Evolutionary conservation across 2,113 vertebrate species (phyloP).

Genomic region (Danionella cerebrum): DNA sequence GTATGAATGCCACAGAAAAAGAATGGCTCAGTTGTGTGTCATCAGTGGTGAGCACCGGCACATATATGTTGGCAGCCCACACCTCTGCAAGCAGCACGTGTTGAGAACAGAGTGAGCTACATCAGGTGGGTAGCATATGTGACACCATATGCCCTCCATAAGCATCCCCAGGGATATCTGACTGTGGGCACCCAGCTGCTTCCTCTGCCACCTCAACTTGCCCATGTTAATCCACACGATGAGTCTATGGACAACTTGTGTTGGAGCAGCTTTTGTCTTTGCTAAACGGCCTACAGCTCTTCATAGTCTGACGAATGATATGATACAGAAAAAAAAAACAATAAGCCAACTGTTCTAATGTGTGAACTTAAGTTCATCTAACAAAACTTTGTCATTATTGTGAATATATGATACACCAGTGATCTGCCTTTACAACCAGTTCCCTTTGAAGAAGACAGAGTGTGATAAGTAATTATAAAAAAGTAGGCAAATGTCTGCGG

Average conservation of each 20-base stretch:
- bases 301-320: too few relatives aligned
- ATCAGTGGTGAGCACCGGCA: not conserved
- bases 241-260: not conserved
- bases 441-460: too few relatives aligned
- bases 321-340: too few relatives aligned
- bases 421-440: too few relatives aligned
- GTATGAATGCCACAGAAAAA: too few relatives aligned
- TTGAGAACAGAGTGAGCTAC: not conserved
- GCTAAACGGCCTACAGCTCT: not conserved
- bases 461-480: too few relatives aligned
- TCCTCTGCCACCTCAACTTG: constrained; percentile 12
- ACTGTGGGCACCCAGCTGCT: constrained; percentile 19
- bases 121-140: constrained; percentile 55
- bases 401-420: too few relatives aligned
- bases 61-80: not conserved
- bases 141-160: not conserved
- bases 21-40: not conserved
- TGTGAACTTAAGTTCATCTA: too few relatives aligned
- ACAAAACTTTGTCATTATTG: too few relatives aligned
- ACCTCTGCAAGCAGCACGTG: not conserved
- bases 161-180: not conserved
- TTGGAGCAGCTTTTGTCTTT: not conserved
- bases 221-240: not conserved
- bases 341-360: too few relatives aligned
- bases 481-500: too few relatives aligned